Evolutionary conservation across 2,797 vertebrate genomes (phyloP), one percentile per base, ranked within the genome.

Genomic region (Erithacus rubecula): DNA sequence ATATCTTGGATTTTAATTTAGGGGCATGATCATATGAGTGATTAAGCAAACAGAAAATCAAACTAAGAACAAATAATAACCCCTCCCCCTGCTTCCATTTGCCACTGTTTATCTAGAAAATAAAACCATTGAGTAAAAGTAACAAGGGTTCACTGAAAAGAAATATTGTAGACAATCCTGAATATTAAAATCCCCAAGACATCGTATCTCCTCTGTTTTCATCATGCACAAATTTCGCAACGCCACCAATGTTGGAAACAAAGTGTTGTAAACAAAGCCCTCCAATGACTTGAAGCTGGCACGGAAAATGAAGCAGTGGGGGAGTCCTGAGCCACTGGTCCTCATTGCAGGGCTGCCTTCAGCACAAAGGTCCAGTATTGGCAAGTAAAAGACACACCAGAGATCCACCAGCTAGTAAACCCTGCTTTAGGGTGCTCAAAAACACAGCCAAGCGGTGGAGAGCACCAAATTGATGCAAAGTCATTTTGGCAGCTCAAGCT

Each of bases 401-500:
- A 46, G 53, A 86, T 47, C 26, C 51, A 83, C 7, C 1, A 9
- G 39, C 5, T 36, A 32, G 30, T 19, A 84, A 93, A 46, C 52
- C 3, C 34, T 52, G 60, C 37, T 94, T 74, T 53, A 63, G 44
- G 49, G 37, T 74, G 60, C 60, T 83, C 47, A 62, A 10, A 82
- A 89, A 63, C 2, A 29, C 8, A 87, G 36, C 10, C 17, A 43
- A 79, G 56, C 36, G 52, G 65, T 53, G 53, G 43, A 87, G 76
- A 87, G 41, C 22, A 22, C 23, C 3, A 2, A 85, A 59, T 36
- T 63, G 71, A 93, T 43, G 22, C 53, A 89, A 89, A 89, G 32
- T 46, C 5, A 2, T 56, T 94, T 36, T 79, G 78, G 87, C 75
- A 95, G 84, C 56, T 87, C 47, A 46, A 70, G 65, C 19, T 87